Conservation (phyloP, 1,140 invertebrate species). For the Neuroterus valhalla region DNA sequence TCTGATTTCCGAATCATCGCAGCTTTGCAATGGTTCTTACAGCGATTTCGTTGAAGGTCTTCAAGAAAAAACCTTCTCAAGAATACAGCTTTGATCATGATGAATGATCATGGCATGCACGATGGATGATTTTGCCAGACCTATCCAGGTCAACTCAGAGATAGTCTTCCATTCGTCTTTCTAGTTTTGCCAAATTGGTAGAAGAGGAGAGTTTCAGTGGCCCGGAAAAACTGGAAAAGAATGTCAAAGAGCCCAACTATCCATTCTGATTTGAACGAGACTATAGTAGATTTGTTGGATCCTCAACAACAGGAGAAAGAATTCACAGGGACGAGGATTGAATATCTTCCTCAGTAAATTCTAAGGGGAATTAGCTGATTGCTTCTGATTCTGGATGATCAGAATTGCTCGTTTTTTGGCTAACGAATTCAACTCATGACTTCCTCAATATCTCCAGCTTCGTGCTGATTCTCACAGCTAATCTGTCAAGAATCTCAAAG, state of each 20-base stretch:
- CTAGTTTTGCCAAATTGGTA: slow-evolving; percentile 79
- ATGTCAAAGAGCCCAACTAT: slow-evolving; percentile 78
- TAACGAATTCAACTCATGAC: slow-evolving; percentile 75
- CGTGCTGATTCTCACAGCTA: slow-evolving; percentile 68
- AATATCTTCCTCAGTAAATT: slow-evolving; percentile 42
- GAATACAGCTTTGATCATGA: slow-evolving; percentile 79
- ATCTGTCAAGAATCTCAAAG: slow-evolving; percentile 59
- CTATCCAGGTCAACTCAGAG: slow-evolving; percentile 80
- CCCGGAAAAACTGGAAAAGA: slow-evolving; percentile 73
- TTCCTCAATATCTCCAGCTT: slow-evolving; percentile 68
- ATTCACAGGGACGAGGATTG: slow-evolving; percentile 50
- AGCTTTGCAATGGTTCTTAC: slow-evolving; percentile 69
- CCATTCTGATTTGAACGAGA: slow-evolving; percentile 81
- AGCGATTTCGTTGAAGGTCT: slow-evolving; percentile 61
- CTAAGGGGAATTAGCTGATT: slow-evolving; percentile 85
- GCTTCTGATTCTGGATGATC: slow-evolving; percentile 79
- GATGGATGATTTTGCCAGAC: slow-evolving; percentile 81
- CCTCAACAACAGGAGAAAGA: slow-evolving; percentile 62
- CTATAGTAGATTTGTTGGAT: slow-evolving; percentile 79
- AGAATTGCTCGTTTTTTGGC: slow-evolving; percentile 73
- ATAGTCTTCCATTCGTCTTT: slow-evolving; percentile 81
- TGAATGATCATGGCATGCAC: slow-evolving; percentile 83
- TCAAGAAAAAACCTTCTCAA: slow-evolving; percentile 62
- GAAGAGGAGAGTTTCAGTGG: slow-evolving; percentile 71
- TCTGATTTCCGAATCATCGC: slow-evolving; percentile 71